Conservation (phyloP, 2,113 vertebrate genomes). For the Montifringilla adamsi region DNA sequence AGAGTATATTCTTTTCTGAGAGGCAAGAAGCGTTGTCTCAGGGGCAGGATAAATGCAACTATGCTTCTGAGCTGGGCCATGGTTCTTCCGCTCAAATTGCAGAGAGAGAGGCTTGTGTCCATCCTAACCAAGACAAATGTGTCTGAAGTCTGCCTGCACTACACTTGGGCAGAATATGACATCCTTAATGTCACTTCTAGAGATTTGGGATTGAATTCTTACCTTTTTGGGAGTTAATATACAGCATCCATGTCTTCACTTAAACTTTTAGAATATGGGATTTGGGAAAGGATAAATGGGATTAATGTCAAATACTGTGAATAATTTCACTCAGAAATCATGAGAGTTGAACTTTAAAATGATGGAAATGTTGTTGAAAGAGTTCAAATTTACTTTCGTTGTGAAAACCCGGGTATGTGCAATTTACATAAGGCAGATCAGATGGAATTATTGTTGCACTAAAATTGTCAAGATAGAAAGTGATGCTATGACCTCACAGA, state of each 20-base stretch:
- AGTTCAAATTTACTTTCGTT: neutral
- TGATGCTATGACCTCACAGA: neutral
- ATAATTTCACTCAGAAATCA: neutral
- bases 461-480: neutral
- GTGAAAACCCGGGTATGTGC: neutral
- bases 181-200: neutral
- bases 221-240: neutral
- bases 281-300: neutral
- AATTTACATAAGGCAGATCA: neutral
- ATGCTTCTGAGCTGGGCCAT: accelerated
- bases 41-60: neutral
- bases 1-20: neutral
- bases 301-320: neutral
- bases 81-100: neutral
- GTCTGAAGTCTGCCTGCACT: neutral
- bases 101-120: neutral
- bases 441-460: neutral
- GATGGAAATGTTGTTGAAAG: neutral
- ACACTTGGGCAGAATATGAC: neutral
- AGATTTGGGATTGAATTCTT: neutral
- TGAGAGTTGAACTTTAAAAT: neutral
- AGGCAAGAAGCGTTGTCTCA: neutral
- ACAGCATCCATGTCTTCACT: neutral
- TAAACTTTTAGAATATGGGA: neutral
- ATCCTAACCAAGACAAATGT: neutral